Percentiles rank a stretch among this genome's conserved stretches.
These are phyloP conservation scores for Melanotus villosus DNA, from an alignment of 2,888 invertebrate species.

Conservation along the genomic window DNA sequence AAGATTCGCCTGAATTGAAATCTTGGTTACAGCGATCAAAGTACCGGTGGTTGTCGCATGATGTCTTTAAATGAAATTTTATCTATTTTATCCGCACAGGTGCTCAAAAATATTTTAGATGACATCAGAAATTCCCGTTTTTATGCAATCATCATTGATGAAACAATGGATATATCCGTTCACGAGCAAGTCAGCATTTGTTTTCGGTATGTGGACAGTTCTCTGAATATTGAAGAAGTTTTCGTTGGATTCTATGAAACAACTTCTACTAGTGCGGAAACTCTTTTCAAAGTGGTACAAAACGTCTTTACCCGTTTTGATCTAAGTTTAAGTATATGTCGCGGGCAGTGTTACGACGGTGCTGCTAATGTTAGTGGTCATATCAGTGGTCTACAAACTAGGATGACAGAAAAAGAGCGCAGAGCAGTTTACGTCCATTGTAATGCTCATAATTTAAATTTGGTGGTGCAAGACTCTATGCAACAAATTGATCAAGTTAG, in stretches of 20 bases:
- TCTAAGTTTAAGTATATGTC: neutral
- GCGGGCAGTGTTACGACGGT: conserved; percentile 30
- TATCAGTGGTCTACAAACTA: neutral
- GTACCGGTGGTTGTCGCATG: neutral
- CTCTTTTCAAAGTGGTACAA: no score
- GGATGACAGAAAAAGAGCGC: neutral
- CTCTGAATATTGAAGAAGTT: neutral
- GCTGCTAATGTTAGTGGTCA: conserved; percentile 24
- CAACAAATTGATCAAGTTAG: no score
- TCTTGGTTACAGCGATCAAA: neutral
- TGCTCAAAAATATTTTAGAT: neutral
- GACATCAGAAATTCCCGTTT: neutral
- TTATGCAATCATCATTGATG: neutral
- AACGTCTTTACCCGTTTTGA: neutral
- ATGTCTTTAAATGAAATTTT: neutral
- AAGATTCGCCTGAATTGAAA: neutral
- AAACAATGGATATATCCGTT: neutral
- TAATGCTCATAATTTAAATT: neutral
- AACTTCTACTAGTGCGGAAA: no score
- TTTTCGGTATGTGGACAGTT: neutral
- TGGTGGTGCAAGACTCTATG: no score
- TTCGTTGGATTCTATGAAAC: neutral
- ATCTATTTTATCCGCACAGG: neutral
- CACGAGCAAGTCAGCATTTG: neutral
- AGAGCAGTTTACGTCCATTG: neutral